phyloP scores from a whole-genome alignment of 2,797 vertebrate genomes.

The Kryptopterus vitreolus region DNA sequence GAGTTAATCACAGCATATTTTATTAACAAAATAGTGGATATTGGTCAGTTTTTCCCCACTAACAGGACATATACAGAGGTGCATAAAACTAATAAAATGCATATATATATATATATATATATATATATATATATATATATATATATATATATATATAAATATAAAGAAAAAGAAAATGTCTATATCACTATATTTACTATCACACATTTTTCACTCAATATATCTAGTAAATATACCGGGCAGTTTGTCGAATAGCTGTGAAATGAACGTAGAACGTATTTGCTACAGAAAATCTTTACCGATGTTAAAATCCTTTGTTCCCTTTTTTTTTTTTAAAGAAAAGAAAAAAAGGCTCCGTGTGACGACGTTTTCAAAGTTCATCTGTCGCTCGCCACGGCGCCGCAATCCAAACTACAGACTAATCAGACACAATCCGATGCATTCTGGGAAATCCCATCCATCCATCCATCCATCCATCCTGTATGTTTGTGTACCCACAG shows the following conservation, averaged over 20 bases:
- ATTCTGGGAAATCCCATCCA: slow-evolving; percentile 2
- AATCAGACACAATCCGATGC: slow-evolving; percentile 16
- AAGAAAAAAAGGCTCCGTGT: neutral
- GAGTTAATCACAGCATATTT: slow-evolving; percentile 70
- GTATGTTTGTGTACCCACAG: neutral
- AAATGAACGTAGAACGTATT: slow-evolving; percentile 5
- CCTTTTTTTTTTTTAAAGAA: no score
- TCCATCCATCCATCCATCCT: slow-evolving; percentile 1
- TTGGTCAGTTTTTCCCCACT: slow-evolving; percentile 73
- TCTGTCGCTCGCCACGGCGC: neutral
- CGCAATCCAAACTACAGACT: slow-evolving; percentile 15
- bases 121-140: slow-evolving; percentile 26
- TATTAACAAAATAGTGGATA: slow-evolving; percentile 80
- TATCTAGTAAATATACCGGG: slow-evolving; percentile 27
- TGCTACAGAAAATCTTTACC: slow-evolving; percentile 32
- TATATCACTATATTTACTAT: neutral
- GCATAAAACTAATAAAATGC: slow-evolving; percentile 36
- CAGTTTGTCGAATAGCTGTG: slow-evolving; percentile 21
- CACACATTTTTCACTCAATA: slow-evolving; percentile 11
- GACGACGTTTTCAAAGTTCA: neutral
- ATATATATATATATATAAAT: slow-evolving; percentile 26
- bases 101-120: slow-evolving; percentile 25
- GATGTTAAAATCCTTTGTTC: slow-evolving; percentile 43
- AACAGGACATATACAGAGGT: slow-evolving; percentile 55
- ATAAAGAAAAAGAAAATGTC: slow-evolving; percentile 14